Evolutionary conservation across 2,113 vertebrate genomes (phyloP), one percentile per base, ranked within the genome.

Genomic region (Zootoca vivipara): DNA sequence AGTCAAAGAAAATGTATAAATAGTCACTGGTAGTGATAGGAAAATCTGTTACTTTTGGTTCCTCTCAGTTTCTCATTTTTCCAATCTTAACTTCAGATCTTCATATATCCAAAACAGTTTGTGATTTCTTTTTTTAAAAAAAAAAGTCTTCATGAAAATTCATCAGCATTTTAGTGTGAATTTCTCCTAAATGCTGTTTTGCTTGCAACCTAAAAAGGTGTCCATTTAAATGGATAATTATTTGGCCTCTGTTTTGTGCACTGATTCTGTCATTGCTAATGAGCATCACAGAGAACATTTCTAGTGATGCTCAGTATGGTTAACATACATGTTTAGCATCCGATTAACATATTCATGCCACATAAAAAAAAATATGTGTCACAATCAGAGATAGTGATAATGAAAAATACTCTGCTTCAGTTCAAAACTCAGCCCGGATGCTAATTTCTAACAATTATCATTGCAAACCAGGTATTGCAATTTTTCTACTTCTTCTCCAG

Each of bases 401-500:
- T 42, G 65, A 80, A 7, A 40, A 15, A 82, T 64, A 64, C 3
- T 87, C 46, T 30, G 12, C 28, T 64, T n/a, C 35, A 13, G 9
- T 64, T 82, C 69, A 42, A 16, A 87, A 3, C 46, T 2, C 2
- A 87, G 83, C 56, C 9, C 7, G 79, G 33, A 65, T 78, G 2
- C 4, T 89, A 91, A 90, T 85, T 90, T 30, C 1, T 78, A 85
- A 30, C 72, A 90, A 64, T 89, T 93, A 87, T 67, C 81, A 86
- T 3, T 85, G 38, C 5, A n/a, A 81, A 35, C 65, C 83, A 90
- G 42, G 9, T 26, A 78, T 73, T 92, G 85, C 16, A 13, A 0
- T 88, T 0, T 82, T 91, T 15, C 77, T 65, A 83, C 70, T 0
- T 85, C 90, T 64, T 18, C 62, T 24, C 9, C 30, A 78, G 52